These are phyloP conservation scores for Alloscopus bannaensis DNA, from an alignment of 2,888 invertebrate species.

Conservation along the genomic window DNA sequence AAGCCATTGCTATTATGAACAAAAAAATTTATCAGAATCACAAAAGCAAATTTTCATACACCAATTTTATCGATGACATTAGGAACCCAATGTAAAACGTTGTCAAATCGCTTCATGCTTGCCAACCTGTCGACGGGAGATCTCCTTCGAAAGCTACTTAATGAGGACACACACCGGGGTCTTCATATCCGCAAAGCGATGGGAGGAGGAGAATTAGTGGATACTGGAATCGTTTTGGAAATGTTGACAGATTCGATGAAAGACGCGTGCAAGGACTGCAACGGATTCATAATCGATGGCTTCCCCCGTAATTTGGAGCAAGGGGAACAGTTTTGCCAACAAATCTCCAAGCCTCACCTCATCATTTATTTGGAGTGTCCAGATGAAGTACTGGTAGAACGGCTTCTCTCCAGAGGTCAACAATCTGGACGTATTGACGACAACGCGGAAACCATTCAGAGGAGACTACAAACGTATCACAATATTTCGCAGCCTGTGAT, in stretches of 20 bases:
- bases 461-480: conserved; percentile 27
- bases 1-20: too few species aligned
- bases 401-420: conserved; percentile 24
- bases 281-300: conserved; percentile 43
- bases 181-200: conserved; percentile 15
- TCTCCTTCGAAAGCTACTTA: conserved; percentile 6
- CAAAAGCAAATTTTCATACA: not conserved
- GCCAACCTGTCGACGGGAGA: conserved; percentile 42
- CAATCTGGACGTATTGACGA: conserved; percentile 28
- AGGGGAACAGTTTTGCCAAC: conserved; percentile 21
- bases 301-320: conserved; percentile 36
- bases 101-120: conserved; percentile 22
- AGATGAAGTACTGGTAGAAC: conserved; percentile 28
- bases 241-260: conserved; percentile 25
- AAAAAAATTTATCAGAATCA: too few species aligned
- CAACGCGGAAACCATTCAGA: conserved; percentile 35
- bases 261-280: conserved; percentile 1
- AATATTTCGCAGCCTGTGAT: conserved; percentile 30
- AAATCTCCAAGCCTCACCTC: conserved; percentile 31
- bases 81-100: conserved; percentile 31
- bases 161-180: not conserved
- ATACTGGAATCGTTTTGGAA: conserved; percentile 8
- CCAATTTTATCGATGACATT: too few species aligned
- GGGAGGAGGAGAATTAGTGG: conserved; percentile 19
- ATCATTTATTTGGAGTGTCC: conserved; percentile 31